These are phyloP conservation scores for Brachymystax lenok DNA, from an alignment of 2,797 vertebrate species.

Conservation along the genomic window DNA sequence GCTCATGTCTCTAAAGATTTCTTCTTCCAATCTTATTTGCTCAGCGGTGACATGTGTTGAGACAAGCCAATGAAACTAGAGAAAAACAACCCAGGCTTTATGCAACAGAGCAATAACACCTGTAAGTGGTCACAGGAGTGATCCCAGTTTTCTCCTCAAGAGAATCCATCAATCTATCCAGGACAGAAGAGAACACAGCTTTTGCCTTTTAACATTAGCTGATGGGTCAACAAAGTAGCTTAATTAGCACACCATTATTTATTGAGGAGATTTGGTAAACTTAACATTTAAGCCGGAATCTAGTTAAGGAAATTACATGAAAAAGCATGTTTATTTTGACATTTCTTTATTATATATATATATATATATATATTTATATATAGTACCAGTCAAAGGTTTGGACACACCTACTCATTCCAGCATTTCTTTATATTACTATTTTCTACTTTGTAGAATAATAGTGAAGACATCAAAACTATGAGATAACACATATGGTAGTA, in stretches of 20 bases:
- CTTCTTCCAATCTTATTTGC: background rate
- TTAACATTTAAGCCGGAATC: background rate
- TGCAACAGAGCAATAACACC: background rate
- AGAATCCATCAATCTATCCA: background rate
- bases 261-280: too few species aligned
- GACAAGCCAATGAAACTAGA: background rate
- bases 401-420: too few species aligned
- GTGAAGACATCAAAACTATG: too few species aligned
- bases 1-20: background rate
- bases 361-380: constrained; percentile 45
- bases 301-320: background rate
- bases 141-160: background rate
- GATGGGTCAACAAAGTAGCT: background rate
- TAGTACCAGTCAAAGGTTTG: too few species aligned
- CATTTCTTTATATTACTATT: too few species aligned
- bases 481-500: too few species aligned
- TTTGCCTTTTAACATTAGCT: background rate
- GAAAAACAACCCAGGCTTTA: background rate
- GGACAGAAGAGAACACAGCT: background rate
- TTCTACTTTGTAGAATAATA: too few species aligned
- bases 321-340: background rate
- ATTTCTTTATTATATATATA: background rate
- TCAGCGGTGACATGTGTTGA: background rate
- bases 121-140: background rate
- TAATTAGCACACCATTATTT: too few species aligned